Evolutionary conservation across 1,140 invertebrate species (phyloP).

Genomic region (Drosophila ogumai): DNA sequence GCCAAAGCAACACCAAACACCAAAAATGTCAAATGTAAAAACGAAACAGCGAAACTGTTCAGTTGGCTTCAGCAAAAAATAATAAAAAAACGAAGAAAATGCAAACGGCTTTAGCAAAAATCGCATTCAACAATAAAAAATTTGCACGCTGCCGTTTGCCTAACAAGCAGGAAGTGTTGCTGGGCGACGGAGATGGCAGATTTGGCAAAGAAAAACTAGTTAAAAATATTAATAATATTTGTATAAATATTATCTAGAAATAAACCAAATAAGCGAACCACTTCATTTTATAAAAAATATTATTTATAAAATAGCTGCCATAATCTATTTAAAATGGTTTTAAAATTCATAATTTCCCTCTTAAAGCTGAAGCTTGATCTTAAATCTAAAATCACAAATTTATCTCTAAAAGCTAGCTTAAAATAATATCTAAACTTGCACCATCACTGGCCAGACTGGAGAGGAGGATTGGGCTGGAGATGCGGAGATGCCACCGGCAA

Average conservation of each 20-base stretch:
- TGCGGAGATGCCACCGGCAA: constrained; percentile 60
- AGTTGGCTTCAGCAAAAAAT: constrained; percentile 20
- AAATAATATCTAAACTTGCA: neutral
- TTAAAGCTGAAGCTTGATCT: neutral
- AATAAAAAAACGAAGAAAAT: constrained; percentile 36
- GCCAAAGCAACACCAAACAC: constrained; percentile 43
- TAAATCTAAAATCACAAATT: neutral
- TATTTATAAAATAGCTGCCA: too few relatives aligned
- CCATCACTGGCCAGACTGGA: constrained; percentile 25
- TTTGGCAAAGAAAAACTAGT: neutral
- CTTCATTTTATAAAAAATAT: neutral
- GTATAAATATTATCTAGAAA: neutral
- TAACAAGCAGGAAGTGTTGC: constrained; percentile 77
- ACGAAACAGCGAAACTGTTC: constrained; percentile 52
- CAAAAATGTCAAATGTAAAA: constrained; percentile 79
- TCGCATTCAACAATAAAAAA: constrained; percentile 72
- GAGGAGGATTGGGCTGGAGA: constrained; percentile 15
- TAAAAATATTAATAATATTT: neutral
- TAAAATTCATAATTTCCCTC: neutral
- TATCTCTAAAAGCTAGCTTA: neutral
- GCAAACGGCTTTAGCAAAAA: constrained; percentile 49
- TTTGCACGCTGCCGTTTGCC: constrained; percentile 73
- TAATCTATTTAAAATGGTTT: too few relatives aligned
- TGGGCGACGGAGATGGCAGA: constrained; percentile 8
- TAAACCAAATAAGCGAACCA: too few relatives aligned